phyloP scores from a whole-genome alignment of 1,140 invertebrate species.

The Gryon sp. region DNA sequence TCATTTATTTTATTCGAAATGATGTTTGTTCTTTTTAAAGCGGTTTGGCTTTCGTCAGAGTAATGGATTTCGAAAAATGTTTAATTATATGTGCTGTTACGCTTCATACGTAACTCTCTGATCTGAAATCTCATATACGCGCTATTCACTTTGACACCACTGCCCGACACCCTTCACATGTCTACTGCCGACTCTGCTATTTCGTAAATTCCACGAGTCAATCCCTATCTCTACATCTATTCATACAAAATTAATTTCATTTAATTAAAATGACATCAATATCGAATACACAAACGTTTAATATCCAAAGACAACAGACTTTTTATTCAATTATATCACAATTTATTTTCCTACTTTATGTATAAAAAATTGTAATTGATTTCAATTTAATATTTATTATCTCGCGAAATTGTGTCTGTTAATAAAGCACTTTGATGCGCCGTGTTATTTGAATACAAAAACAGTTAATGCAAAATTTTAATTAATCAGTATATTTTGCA shows the following conservation, averaged over 20 bases:
- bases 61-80: conserved; percentile 43
- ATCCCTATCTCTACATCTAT: conserved; percentile 45
- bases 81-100: conserved; percentile 54
- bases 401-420: too few relatives aligned
- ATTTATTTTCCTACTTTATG: conserved; percentile 4
- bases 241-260: conserved; percentile 60
- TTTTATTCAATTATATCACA: conserved; percentile 16
- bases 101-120: conserved; percentile 18
- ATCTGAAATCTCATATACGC: conserved; percentile 45
- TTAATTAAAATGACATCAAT: conserved; percentile 56
- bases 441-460: too few relatives aligned
- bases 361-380: conserved; percentile 1
- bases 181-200: conserved; percentile 34
- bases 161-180: conserved; percentile 51
- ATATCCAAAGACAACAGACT: conserved; percentile 13
- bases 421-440: too few relatives aligned
- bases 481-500: too few relatives aligned
- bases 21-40: conserved; percentile 30
- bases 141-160: conserved; percentile 60
- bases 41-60: neutral
- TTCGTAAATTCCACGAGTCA: conserved; percentile 59
- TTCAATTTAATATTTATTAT: too few relatives aligned
- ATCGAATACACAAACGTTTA: conserved; percentile 6
- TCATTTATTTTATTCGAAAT: conserved; percentile 35
- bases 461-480: too few relatives aligned